Base-by-base conservation (phyloP, 2,797 vertebrate genomes). In the Sebastes trivittatus region DNA sequence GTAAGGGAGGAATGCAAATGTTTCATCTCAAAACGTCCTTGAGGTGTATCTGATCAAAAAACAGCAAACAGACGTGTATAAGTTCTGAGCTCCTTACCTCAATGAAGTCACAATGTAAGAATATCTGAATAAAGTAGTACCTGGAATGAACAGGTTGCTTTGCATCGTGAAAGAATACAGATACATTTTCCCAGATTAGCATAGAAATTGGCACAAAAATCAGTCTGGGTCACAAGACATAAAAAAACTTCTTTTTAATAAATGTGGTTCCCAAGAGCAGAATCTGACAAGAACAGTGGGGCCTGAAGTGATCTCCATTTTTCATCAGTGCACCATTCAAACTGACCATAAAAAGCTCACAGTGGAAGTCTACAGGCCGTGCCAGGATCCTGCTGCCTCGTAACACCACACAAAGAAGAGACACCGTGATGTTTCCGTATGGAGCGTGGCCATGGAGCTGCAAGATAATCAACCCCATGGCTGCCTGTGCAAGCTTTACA, bases 281-380 rank as follows among this genome's bases (percentile, higher is more conserved):
- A 77, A 78, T 76, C 63, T 83, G 70, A 93, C 89, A 87, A 82
- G 84, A 90, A 84, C 89, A 89, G 87, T 86, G 73, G 86, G 89
- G 78, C 72, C 71, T 75, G 55, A 88, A 90, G 90, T 85, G 89
- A 89, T 88, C 84, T 89, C 87, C 82, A 89, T 88, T 94, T 92
- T 91, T 93, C 91, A 94, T 94, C 90, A 94, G 89, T 29, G 77
- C 78, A 56, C 87, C 72, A 93, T 94, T 93, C 89, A 93, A 71
- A 71, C 83, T 83, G 83, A 88, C 87, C 87, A 81, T 80, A 87
- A 83, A 93, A 85, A 70, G 87, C 82, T 87, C 93, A 76, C 91
- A 90, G 89, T 86, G 75, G 87, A 88, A 87, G 87, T 80, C 87
- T 60, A 4, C 38, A 65, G 72, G 60, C 82, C 34, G 56, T 83